Evolutionary conservation across 2,888 invertebrate species (phyloP).

Genomic region (Agrotis puta): DNA sequence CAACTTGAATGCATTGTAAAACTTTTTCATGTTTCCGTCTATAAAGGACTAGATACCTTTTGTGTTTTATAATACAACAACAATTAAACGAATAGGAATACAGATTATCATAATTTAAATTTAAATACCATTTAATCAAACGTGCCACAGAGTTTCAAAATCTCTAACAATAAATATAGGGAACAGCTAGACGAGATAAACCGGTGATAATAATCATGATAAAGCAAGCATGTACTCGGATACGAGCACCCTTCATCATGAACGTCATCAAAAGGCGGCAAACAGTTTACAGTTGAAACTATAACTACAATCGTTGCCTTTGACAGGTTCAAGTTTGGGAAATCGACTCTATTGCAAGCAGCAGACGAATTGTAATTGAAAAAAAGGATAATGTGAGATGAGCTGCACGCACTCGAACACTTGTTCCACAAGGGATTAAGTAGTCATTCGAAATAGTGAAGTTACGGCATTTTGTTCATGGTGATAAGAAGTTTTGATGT

Average conservation of each 20-base stretch:
- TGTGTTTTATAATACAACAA: too few relatives aligned
- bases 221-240: constrained; percentile 19
- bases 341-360: constrained; percentile 61
- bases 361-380: constrained; percentile 62
- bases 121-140: not conserved
- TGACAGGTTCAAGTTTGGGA: constrained; percentile 46
- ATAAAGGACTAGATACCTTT: not conserved
- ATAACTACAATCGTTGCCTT: constrained; percentile 42
- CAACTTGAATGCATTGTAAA: not conserved
- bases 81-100: not conserved
- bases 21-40: not conserved
- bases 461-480: constrained; percentile 65
- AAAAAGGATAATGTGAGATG: constrained; percentile 52
- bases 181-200: constrained; percentile 35
- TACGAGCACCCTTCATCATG: constrained; percentile 17
- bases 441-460: constrained; percentile 46
- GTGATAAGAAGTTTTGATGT: constrained; percentile 76
- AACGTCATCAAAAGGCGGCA: constrained; percentile 39
- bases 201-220: constrained; percentile 40
- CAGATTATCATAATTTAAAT: not conserved
- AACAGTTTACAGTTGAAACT: constrained; percentile 47
- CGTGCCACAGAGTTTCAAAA: constrained; percentile 4
- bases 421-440: constrained; percentile 49
- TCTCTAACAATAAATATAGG: constrained; percentile 2
- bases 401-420: constrained; percentile 35